Evolutionary conservation across 2,797 vertebrate genomes (phyloP), one percentile per base, ranked within the genome.

Genomic region (Sardinella longiceps): DNA sequence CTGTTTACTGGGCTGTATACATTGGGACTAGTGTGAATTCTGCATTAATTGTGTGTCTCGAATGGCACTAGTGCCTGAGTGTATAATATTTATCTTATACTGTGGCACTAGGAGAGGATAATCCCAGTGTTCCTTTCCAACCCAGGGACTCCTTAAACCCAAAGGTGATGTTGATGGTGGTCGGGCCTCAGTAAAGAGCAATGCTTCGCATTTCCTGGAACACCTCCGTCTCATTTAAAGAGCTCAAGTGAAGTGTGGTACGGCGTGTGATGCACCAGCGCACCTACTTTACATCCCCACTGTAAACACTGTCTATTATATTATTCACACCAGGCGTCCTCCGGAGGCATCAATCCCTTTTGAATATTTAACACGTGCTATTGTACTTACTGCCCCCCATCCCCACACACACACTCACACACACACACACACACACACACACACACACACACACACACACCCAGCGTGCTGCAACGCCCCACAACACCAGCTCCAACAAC

Each of bases 251-350:
- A 94, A 93, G 94, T 92, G 93, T 92, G 92, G 90, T 92, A 91
- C 92, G 92, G 89, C 92, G 93, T 92, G 93, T 90, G 93, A 95
- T 91, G 94, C 93, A 92, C 92, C 91, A 93, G 90, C 90, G 91
- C 92, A 88, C 93, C 94, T 92, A 93, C 93, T 94, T 94, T 94
- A 95, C 94, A 95, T 95, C 94, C 92, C 85, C 91, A 94, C 93
- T 94, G 94, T 95, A 96, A 95, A 95, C 92, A 95, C 92, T 90
- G 92, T 94, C 94, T 93, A 93, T 94, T 91, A 94, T 94, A 94
- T 94, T 95, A 95, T 95, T 95, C 95, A 93, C 93, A 92, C 91
- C 89, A 87, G 87, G 86, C 87, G 88, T 92, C 91, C 93, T 94
- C 93, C 87, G 88, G 94, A 95, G 95, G 92, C 92, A 91, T 87